These are phyloP conservation scores for Cosmia pyralina DNA, from an alignment of 2,888 invertebrate species.

Conservation along the genomic window DNA sequence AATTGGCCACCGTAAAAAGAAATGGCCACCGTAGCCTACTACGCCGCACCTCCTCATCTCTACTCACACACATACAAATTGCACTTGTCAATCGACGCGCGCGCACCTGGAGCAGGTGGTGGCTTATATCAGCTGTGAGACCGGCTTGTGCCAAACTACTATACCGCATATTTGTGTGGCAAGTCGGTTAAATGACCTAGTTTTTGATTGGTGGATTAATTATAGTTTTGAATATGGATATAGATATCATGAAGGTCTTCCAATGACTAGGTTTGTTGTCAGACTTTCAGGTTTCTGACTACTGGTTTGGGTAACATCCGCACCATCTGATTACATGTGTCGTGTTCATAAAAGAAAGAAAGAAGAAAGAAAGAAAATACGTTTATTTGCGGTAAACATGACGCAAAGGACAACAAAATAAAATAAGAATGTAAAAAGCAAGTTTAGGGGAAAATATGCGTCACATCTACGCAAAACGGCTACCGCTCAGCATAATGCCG, in stretches of 20 bases:
- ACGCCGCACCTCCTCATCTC: slow-evolving; percentile 54
- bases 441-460: too few species aligned
- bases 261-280: not conserved
- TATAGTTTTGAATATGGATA: not conserved
- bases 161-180: slow-evolving; percentile 46
- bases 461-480: too few species aligned
- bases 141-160: slow-evolving; percentile 58
- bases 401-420: too few species aligned
- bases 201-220: slow-evolving; percentile 34
- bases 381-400: too few species aligned
- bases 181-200: slow-evolving; percentile 60
- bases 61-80: slow-evolving; percentile 64
- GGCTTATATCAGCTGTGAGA: slow-evolving; percentile 71
- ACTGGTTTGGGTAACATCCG: too few species aligned
- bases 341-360: too few species aligned
- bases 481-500: too few species aligned
- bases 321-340: too few species aligned
- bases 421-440: too few species aligned
- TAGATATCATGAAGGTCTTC: not conserved
- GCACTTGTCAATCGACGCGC: slow-evolving; percentile 73
- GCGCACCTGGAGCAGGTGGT: slow-evolving; percentile 77
- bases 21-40: slow-evolving; percentile 31
- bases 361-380: too few species aligned
- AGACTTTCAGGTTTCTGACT: not conserved
- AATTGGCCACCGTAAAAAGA: slow-evolving; percentile 42